Conservation (phyloP, 2,888 invertebrate species). For the Patella ulyssiponensis region DNA sequence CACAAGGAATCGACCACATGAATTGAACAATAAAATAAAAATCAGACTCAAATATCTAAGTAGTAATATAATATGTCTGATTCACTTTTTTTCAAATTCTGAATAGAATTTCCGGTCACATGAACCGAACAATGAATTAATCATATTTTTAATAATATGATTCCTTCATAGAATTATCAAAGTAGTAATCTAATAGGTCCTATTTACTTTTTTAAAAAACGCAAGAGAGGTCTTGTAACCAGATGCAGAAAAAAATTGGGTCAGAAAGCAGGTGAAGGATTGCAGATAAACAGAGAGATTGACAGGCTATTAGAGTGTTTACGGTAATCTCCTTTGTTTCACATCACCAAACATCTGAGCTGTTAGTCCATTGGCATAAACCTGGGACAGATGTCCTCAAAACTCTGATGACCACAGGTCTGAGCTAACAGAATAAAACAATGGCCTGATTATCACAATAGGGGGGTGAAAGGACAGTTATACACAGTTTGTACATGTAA, state of each 20-base stretch:
- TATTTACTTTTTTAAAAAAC: too few relatives aligned
- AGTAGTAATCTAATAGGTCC: too few relatives aligned
- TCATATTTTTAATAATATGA: too few relatives aligned
- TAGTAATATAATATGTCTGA: too few relatives aligned
- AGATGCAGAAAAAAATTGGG: background rate
- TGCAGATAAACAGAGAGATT: background rate
- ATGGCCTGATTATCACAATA: background rate
- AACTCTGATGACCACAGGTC: constrained; percentile 3
- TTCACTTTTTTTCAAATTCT: too few relatives aligned
- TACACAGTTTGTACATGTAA: background rate
- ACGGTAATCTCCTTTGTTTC: constrained; percentile 5
- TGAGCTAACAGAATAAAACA: constrained; percentile 5
- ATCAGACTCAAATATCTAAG: too few relatives aligned
- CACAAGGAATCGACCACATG: too few relatives aligned
- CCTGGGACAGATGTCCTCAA: background rate
- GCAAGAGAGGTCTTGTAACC: too few relatives aligned
- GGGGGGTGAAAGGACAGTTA: background rate
- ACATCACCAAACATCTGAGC: background rate
- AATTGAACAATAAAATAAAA: too few relatives aligned
- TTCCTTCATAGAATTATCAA: too few relatives aligned
- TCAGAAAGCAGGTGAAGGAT: background rate
- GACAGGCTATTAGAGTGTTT: background rate
- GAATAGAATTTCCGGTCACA: too few relatives aligned
- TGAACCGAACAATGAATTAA: too few relatives aligned
- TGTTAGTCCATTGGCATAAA: background rate